phyloP scores from a whole-genome alignment of 2,113 vertebrate genomes.

The Hydrolagus affinis region DNA sequence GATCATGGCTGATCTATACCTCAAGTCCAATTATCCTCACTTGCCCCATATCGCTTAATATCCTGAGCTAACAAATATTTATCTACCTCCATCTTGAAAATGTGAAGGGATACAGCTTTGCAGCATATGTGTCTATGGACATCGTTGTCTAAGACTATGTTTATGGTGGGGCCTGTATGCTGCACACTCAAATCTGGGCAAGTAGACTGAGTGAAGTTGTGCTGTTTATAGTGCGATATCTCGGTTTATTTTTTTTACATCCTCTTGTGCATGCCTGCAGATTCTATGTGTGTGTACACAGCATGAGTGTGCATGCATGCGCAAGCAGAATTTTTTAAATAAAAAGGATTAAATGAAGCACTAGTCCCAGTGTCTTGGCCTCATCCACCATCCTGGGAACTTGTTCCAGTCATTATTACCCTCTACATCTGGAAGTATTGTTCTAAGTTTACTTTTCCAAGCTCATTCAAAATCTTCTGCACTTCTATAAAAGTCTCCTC shows the following conservation, averaged over 20 bases:
- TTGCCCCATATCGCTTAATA: no score
- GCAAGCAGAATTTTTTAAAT: not conserved
- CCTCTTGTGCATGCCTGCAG: not conserved
- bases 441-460: not conserved
- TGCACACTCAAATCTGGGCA: not conserved
- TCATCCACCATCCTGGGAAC: not conserved
- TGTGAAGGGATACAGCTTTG: not conserved
- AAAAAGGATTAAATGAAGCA: no score
- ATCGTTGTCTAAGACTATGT: not conserved
- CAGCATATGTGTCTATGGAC: not conserved
- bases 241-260: not conserved
- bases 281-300: not conserved
- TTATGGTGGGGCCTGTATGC: not conserved
- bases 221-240: not conserved
- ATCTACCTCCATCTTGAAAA: no score
- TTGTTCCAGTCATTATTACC: not conserved
- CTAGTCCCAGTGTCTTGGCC: no score
- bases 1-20: no score
- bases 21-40: no score
- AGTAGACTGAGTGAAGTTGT: not conserved
- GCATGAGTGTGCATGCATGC: not conserved
- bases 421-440: not conserved
- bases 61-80: no score
- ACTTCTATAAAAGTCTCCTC: not conserved
- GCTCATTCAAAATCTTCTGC: not conserved